These are phyloP conservation scores for Orussus abietinus DNA, from an alignment of 1,140 invertebrate species.

Conservation along the genomic window DNA sequence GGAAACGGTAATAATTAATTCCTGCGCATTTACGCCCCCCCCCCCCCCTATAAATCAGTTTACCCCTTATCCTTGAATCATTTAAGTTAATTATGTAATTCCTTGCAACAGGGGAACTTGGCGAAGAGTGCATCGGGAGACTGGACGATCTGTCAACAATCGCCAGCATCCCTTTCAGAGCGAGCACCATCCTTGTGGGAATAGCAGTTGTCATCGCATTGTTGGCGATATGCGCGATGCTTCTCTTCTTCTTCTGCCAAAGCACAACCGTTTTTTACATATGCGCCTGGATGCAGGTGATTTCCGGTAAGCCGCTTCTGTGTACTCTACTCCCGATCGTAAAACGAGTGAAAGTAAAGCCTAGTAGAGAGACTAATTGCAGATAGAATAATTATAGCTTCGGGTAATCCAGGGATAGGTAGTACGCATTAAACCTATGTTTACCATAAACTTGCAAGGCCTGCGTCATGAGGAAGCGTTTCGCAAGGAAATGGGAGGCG, in stretches of 20 bases:
- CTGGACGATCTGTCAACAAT: conserved; percentile 82
- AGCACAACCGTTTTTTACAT: conserved; percentile 91
- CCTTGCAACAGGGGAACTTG: conserved; percentile 55
- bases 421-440: too few species aligned
- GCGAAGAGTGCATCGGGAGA: conserved; percentile 75
- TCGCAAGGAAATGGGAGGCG: too few species aligned
- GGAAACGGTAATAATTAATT: conserved; percentile 32
- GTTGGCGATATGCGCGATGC: conserved; percentile 80
- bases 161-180: conserved; percentile 73
- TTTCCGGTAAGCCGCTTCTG: conserved; percentile 92
- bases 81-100: conserved; percentile 5
- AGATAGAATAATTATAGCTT: too few species aligned
- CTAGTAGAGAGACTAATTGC: too few species aligned
- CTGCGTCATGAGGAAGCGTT: too few species aligned
- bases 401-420: too few species aligned
- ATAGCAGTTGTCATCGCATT: conserved; percentile 80
- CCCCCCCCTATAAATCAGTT: too few species aligned
- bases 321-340: too few species aligned
- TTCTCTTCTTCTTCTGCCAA: conserved; percentile 92
- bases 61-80: not conserved
- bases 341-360: too few species aligned
- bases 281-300: conserved; percentile 88
- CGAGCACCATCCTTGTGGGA: conserved; percentile 84
- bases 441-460: too few species aligned
- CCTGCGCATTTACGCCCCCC: too few species aligned